Base-by-base conservation (phyloP, 2,888 invertebrate species). In the Glomeris marginata region DNA sequence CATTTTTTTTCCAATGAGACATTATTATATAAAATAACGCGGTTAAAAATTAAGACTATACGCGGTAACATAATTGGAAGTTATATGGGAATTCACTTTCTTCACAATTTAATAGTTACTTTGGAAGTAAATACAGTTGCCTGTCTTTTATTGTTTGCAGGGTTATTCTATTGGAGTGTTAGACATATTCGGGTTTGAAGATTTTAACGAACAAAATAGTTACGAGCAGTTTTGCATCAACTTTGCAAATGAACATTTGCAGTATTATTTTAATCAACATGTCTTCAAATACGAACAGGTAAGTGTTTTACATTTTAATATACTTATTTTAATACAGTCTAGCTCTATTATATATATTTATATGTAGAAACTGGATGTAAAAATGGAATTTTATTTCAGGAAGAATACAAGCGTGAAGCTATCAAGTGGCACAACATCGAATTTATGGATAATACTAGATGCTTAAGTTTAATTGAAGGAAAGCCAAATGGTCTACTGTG, bases 161-260 rank as follows among this genome's bases (percentile, higher is more conserved):
- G 90, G 91, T 57, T 85, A 91, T 70, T 91, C 90, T 58, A 94
- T 94, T 61, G 86, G 94, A 54, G 91, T 94, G 51, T 74, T 92
- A 58, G 94, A 94, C 68, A 94, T 94, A 63, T 94, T 94, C 70
- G 92, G 94, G 21, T 95, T 95, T 70, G 94, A 94, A 68, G 92
- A 94, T 70, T 92, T 94, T 65, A 87, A 67, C 33, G 62, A 64
- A 36, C 57, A 63, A 37, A 59, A 59, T 48, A 91, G 90, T 67
- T 94, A 92, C 68, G 94, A 95, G 68, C 94, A 94, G 70, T 77
- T 94, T 58, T 94, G 94, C 69, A 94, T 95, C 60, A 95, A 95
- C 73, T 94, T 90, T 68, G 94, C 94, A 16, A 95, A 95, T 68
- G 94, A 95, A 69, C 91, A 92, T 69, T 74, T 95, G 46, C 94